Base-by-base conservation (phyloP, 2,113 vertebrate genomes). In the Nycticryphes semicollaris region DNA sequence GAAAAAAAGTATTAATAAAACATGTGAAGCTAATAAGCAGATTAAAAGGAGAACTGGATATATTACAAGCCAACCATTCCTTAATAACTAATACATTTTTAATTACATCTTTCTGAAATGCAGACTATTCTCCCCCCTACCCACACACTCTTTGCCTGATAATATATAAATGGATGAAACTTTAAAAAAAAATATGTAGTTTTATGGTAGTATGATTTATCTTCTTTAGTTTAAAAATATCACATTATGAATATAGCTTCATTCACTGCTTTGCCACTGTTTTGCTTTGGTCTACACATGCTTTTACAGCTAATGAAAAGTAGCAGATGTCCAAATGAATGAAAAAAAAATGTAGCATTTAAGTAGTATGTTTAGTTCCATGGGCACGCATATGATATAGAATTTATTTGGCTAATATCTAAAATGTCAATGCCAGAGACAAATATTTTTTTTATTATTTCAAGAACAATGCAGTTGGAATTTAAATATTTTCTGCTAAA, bases 1-100 rank as follows among this genome's bases (percentile, higher is more conserved):
- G 14, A 23, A 91, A 78, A 78, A 72, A 92, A 53, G 6, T 62
- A 67, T 93, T 87, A 95, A 96, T 89, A 96, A 96, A 95, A 89
- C n/a, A 83, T 90, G 25, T 50, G 60, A 69, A 68, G 18, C 6
- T 70, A 95, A 89, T 60, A 75, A 47, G 39, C 20, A 78, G 57
- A 94, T 90, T 84, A 96, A 94, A 87, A 85, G 15, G 33, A 82
- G 45, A 93, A 84, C 17, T 77, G 76, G 69, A 79, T 88, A 75
- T 3, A 64, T 76, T 75, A 85, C 31, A 92, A 93, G 17, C 20
- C 35, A 85, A 64, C 7, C 0, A 1, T 83, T 90, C 48, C 78
- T 64, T 92, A 91, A 81, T 68, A 86, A 70, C 45, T 63, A 84
- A 91, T 89, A 25, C 0, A 79, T 79, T 91, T 94, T 89, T 93